Base-by-base conservation (phyloP, 2,888 invertebrate genomes). In the Apamea crenata region DNA sequence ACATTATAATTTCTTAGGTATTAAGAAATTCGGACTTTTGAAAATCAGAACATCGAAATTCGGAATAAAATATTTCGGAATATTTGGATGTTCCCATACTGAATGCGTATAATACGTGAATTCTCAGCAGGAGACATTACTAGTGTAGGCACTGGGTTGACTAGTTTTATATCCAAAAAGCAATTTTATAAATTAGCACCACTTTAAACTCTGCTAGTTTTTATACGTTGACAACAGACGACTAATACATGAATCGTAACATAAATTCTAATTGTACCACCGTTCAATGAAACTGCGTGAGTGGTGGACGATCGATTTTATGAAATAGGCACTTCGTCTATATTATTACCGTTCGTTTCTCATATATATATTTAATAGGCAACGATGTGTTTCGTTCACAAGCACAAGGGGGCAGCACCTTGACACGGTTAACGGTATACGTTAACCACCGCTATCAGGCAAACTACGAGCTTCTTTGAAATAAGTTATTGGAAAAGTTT, bases 221-320 rank as follows among this genome's bases (percentile, higher is more conserved):
- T 88, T 86, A 80, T 81, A 83, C 72, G 80, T 89, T 83, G 80
- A 77, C 79, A 75, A 88, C 78, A 86, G 79, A 71, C 78, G 67
- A 77, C 74, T 72, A 77, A 70, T 84, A 80, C 85, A 77, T 76
- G 78, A 74, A 87, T 82, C 67, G 87, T 83, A 86, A 85, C 90
- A 89, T 89, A 87, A 89, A 89, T 89, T 89, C 84, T 86, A 89
- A 89, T 88, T 90, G 88, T 88, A 80, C 69, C 78, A 81, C 61
- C 69, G 78, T 77, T 83, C 74, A 89, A 88, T 89, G 84, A 78
- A 82, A 85, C 82, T 82, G 82, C 74, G 83, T 80, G 77, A 82
- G 87, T 81, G 78, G 78, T 80, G 69, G 78, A 66, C 82, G 86
- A 88, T 90, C 87, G 90, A 89, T 90, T 89, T 87, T 82, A 85